Base-by-base conservation (phyloP, 2,888 invertebrate genomes). In the Noctua janthina region DNA sequence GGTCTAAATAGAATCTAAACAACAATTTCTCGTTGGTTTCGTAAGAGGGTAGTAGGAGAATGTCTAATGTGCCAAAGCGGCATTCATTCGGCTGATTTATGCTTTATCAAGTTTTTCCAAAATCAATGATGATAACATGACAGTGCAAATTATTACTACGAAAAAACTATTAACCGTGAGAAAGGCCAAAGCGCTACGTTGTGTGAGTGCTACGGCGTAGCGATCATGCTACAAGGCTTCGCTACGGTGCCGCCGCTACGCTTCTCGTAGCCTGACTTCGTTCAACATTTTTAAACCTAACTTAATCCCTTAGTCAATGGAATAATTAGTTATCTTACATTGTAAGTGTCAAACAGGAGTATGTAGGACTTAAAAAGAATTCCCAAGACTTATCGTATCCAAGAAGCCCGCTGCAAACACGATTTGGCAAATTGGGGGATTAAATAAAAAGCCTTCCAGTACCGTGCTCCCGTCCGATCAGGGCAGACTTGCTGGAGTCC, bases 181-280 rank as follows among this genome's bases (percentile, higher is more conserved):
- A 35, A 39, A 13, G 0, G 2, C 11, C 56, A 43, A 68, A 46
- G 43, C 7, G 68, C 68, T 81, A 69, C 74, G 54, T n/a, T 4
- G 6, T 7, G 4, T 39, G 35, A 39, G 39, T 39, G 68, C 82
- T 82, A 82, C 82, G 82, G 46, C 82, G 82, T 82, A 81, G 82
- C 82, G 20, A 20, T 5, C 29, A 13, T 8, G 17, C 51, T 39
- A 54, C 15, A 39, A 46, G 46, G 77, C 67, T n/a, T n/a, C 15
- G 67, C 46, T 72, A 62, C 82, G 66, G n/a, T 23, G n/a, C 13
- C 51, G 39, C 7, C 46, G 59, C 82, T 77, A 81, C 70, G 81
- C 15, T 29, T 77, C 15, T 76, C 66, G 70, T 81, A 79, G 46
- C 35, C 15, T 46, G 35, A 35, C 35, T 39, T 62, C 62, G 29